Evolutionary conservation across 1,140 invertebrate genomes (phyloP).

Genomic region (Yoshiicerus persimilis): DNA sequence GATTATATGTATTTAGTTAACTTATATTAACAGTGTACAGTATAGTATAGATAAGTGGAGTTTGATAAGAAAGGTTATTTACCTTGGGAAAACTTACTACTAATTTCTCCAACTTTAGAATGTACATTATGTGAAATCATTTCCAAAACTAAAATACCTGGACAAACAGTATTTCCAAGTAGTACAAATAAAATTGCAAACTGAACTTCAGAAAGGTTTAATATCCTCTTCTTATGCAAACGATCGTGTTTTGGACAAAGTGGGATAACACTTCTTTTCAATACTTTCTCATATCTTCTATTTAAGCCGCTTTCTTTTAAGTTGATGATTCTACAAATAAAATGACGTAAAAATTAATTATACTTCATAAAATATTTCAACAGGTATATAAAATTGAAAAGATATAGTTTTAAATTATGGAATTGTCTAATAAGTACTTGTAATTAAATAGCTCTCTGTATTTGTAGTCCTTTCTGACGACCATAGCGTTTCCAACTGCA

Average conservation of each 20-base stretch:
- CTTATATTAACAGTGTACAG: too few species aligned
- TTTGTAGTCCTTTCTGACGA: not conserved
- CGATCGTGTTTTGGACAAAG: not conserved
- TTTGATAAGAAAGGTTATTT: too few species aligned
- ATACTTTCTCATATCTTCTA: not conserved
- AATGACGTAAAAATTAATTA: not conserved
- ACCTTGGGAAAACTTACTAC: too few species aligned
- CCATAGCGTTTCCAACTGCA: not conserved
- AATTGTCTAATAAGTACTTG: not conserved
- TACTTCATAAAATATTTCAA: too few species aligned
- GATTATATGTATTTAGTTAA: too few species aligned
- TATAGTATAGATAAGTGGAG: too few species aligned
- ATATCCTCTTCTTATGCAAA: not conserved
- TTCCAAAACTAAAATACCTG: not conserved
- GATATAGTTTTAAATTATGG: not conserved
- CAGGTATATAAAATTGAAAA: too few species aligned
- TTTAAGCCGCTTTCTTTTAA: not conserved
- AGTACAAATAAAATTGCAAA: not conserved
- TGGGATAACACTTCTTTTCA: not conserved
- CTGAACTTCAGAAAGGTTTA: not conserved
- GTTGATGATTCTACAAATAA: not conserved
- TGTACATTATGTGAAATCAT: not conserved
- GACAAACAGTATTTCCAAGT: not conserved
- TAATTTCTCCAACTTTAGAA: not conserved
- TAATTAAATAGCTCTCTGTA: not conserved